These are phyloP conservation scores for Nemotelus nigrinus DNA, from an alignment of 2,888 invertebrate species.

Conservation along the genomic window DNA sequence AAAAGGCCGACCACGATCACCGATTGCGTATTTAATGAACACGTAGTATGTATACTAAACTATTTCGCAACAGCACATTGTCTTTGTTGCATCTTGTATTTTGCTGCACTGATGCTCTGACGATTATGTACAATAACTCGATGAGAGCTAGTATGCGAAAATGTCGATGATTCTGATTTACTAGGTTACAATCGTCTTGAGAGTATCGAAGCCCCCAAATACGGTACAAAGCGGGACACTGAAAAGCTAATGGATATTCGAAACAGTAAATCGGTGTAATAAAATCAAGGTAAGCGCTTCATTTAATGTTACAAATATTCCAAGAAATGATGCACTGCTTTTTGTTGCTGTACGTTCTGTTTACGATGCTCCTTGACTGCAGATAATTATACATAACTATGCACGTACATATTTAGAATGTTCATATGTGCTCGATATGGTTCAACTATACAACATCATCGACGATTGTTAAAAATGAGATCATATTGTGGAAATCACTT, in stretches of 20 bases:
- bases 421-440: no score
- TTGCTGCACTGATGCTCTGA: not conserved
- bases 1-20: not conserved
- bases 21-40: not conserved
- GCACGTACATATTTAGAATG: no score
- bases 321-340: not conserved
- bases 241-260: not conserved
- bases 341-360: not conserved
- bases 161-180: not conserved
- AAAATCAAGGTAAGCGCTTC: constrained; percentile 12
- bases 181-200: not conserved
- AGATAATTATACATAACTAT: no score
- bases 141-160: not conserved
- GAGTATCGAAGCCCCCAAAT: not conserved
- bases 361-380: no score
- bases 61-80: constrained; percentile 6
- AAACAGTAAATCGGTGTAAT: constrained; percentile 5
- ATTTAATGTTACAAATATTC: constrained; percentile 10
- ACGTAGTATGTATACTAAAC: not conserved
- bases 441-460: no score
- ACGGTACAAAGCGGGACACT: not conserved
- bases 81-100: not conserved
- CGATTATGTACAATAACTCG: not conserved
- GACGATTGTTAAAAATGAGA: no score
- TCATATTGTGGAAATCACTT: no score